Base-by-base conservation (phyloP, 1,140 invertebrate genomes). In the Callitettix versicolor region DNA sequence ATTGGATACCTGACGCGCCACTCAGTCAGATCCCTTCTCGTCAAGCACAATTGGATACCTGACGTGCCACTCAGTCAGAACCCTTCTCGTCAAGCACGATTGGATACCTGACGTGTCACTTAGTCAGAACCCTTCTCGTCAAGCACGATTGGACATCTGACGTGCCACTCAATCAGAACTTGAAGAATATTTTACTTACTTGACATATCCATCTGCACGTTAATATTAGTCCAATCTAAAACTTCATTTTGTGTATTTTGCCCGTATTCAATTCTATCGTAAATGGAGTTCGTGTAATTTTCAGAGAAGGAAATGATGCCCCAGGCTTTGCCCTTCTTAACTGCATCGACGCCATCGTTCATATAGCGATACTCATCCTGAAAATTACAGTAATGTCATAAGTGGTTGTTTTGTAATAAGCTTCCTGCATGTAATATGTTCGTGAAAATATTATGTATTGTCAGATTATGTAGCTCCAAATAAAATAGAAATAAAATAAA, bases 171-270 rank as follows among this genome's bases (percentile, higher is more conserved):
- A n/a, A n/a, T n/a, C n/a, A n/a, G n/a, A n/a, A n/a, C n/a, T n/a
- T n/a, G n/a, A n/a, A n/a, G n/a, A 30, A 52, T 21, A 38, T 6
- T 34, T 15, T 54, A 60, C 58, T 60, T 73, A 86, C 84, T 89
- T 38, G 91, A 93, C 82, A 91, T 91, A 69, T 95, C 92, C 50
- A 91, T 75, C 80, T 85, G 88, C 17, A 94, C 82, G 63, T 83
- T 74, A 30, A 95, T 80, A 62, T 86, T 84, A 49, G 89, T 90
- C 44, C 81, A 80, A 43, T 83, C 77, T 9, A 94, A 73, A 11
- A 88, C 88, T 57, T 82, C 82, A 41, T 86, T 79, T 58, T 86
- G 81, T 1, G 82, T 79, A 48, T 79, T 74, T 49, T 76, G 75
- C 33, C 85, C 82, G 36, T 85, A 65, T 33, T 77, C 73, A 58